Base-by-base conservation (phyloP, 2,113 vertebrate species). In the Setophaga coronata region DNA sequence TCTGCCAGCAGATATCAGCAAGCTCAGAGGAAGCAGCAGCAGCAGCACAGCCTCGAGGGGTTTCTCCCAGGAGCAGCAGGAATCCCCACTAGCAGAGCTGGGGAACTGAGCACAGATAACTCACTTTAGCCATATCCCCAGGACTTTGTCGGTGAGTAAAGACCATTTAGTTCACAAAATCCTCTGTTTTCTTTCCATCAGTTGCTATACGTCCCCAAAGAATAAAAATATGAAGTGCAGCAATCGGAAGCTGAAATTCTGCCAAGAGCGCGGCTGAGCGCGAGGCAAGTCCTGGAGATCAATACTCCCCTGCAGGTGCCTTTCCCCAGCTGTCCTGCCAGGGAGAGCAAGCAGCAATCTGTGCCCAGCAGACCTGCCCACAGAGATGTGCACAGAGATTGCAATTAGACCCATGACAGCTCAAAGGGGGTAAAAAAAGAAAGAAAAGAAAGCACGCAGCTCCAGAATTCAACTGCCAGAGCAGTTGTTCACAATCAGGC, bases 221-320 rank as follows among this genome's bases (percentile, higher is more conserved):
- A 58, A 45, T 23, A 19, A 58, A 79, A 65, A 73, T 8, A 62
- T 6, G 3, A 71, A 89, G 29, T 2, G 10, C 3, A 58, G 64
- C 14, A 58, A 66, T 36, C 9, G 0, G 58, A 91, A 89, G 51
- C 38, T 1, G 8, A 81, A 94, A 62, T n/a, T 60, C 43, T 33
- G 24, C n/a, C 2, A 1, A 23, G 64, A 57, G 23, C 10, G 2
- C 0, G 0, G n/a, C 31, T 34, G 60, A 94, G 82, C 7, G 2
- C 33, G 3, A 18, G 42, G 38, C 15, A 5, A 34, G 38, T 38
- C 72, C 42, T 53, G 16, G 50, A 83, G 87, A 95, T 66, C 42
- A 5, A 73, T 69, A 24, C 0, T 67, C 5, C 48, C 5, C 86
- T 72, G 57, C 71, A 57, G 60, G 45, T 23, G 23, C 72, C 58